Evolutionary conservation across 2,113 vertebrate genomes (phyloP).

Genomic region (Trogon surrucura): DNA sequence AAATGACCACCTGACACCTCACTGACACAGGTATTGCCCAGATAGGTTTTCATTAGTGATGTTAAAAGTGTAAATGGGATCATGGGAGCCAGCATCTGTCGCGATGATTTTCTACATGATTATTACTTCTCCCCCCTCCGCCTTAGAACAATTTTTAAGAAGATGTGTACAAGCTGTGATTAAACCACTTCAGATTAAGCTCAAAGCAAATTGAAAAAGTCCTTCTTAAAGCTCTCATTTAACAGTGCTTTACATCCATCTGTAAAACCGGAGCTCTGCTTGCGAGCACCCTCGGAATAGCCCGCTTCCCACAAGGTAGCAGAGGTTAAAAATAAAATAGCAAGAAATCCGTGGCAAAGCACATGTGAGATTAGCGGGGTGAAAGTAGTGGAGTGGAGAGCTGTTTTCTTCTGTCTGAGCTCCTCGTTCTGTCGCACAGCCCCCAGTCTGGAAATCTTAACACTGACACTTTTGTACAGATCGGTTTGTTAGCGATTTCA

Average conservation of each 20-base stretch:
- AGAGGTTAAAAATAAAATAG: slow-evolving; percentile 69
- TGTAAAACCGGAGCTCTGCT: slow-evolving; percentile 65
- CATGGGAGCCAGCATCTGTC: slow-evolving; percentile 86
- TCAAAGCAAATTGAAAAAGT: slow-evolving; percentile 69
- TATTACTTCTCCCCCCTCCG: slow-evolving; percentile 34
- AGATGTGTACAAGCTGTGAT: slow-evolving; percentile 66
- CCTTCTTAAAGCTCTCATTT: slow-evolving; percentile 66
- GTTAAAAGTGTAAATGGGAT: slow-evolving; percentile 77
- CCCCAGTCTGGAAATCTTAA: slow-evolving; percentile 66
- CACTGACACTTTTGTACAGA: slow-evolving; percentile 56
- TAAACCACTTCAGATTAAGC: slow-evolving; percentile 71
- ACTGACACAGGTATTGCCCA: slow-evolving; percentile 87
- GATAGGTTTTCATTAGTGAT: slow-evolving; percentile 83
- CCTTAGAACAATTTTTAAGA: slow-evolving; percentile 60
- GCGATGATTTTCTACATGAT: slow-evolving; percentile 77
- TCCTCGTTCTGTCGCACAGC: slow-evolving; percentile 14
- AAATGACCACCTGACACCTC: slow-evolving; percentile 84
- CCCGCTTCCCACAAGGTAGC: slow-evolving; percentile 67
- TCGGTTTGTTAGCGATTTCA: slow-evolving; percentile 59
- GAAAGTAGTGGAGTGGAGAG: slow-evolving; percentile 64
- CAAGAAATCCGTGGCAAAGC: slow-evolving; percentile 59
- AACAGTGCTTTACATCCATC: slow-evolving; percentile 56
- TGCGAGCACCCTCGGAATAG: slow-evolving; percentile 41
- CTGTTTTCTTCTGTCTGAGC: slow-evolving; percentile 58
- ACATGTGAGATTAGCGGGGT: slow-evolving; percentile 65